Base-by-base conservation (phyloP, 2,888 invertebrate genomes). In the Sussaba pulchella region DNA sequence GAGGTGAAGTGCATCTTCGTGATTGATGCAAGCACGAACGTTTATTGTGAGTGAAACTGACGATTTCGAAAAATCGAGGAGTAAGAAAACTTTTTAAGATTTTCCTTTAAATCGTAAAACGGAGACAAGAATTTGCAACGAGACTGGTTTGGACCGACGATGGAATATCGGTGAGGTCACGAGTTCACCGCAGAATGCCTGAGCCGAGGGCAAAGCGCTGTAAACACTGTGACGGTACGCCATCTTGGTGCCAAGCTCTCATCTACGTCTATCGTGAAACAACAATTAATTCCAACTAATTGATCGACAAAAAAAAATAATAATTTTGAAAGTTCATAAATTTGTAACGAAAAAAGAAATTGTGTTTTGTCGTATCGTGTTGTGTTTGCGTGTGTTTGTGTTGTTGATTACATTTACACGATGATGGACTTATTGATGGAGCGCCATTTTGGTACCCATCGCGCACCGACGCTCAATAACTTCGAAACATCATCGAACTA, bases 171-270 rank as follows among this genome's bases (percentile, higher is more conserved):
- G 89, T 92, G 91, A 92, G 88, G 87, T 89, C 88, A 90, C 90
- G 90, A 91, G 92, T 91, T 91, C 90, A 90, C 89, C 92, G 87
- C 92, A 92, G 91, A 92, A 93, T 93, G 93, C 95, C 94, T 93
- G 95, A 95, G 94, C 96, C 96, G 94, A 96, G 96, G 95, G 96
- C 96, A 94, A 97, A 97, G 94, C 96, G 97, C 95, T 97, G 97
- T 96, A 96, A 96, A 94, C 96, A 96, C 94, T 97, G 97, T 96
- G 96, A 97, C 96, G 97, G 97, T 97, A 95, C 90, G 91, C 82
- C 85, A 87, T 79, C 71, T 82, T 82, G 81, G 77, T 74, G 72
- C 76, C 71, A 57, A 74, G 36, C 21, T 45, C 59, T 61, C 61
- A 69, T 31, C n/a, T 19, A 19, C 26, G 17, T 41, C 36, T 67